Base-by-base conservation (phyloP, 2,888 invertebrate species). In the Parnassius orleans region DNA sequence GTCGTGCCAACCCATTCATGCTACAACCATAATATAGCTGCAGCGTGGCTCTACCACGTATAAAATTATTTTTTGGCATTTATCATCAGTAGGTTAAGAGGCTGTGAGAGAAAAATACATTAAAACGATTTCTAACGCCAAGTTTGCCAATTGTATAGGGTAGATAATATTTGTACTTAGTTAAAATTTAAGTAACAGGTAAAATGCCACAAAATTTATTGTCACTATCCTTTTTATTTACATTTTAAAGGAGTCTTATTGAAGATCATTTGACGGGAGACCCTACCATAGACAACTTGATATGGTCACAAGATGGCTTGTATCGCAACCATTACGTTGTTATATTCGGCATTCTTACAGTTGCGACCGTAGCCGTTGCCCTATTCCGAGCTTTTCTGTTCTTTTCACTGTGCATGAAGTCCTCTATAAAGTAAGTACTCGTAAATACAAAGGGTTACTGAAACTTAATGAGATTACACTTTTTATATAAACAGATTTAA, bases 331-430 rank as follows among this genome's bases (percentile, higher is more conserved):
- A 83, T 44, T 91, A 81, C 48, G 85, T 84, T 1, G 42, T 84
- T 10, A 90, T 95, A 65, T 95, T 95, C 68, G 92, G 93, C 0
- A 83, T 87, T 7, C 81, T 95, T 33, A 93, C 94, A 0, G 65
- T 92, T 2, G 85, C 92, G 0, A 86, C 93, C 3, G 93, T 95
- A 53, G 65, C 93, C 12, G 82, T 94, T n/a, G 94, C 95, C 10
- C 79, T 95, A 55, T 75, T 92, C 11, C 83, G 95, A 72, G 94
- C 95, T 0, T 90, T 94, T 70, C 78, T 93, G 56, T 95, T 95
- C 77, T 95, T 95, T 76, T 90, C 93, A 50, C 75, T 94, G 44
- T 94, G 94, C 68, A 94, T 95, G 92, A 86, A 87, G 56, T 93
- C 95, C 33, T 95, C 95, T 0, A 93, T 93, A 66, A 92, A 86